Evolutionary conservation across 2,113 vertebrate species (phyloP), one percentile per base, ranked within the genome.

Genomic region (Xenopus borealis): DNA sequence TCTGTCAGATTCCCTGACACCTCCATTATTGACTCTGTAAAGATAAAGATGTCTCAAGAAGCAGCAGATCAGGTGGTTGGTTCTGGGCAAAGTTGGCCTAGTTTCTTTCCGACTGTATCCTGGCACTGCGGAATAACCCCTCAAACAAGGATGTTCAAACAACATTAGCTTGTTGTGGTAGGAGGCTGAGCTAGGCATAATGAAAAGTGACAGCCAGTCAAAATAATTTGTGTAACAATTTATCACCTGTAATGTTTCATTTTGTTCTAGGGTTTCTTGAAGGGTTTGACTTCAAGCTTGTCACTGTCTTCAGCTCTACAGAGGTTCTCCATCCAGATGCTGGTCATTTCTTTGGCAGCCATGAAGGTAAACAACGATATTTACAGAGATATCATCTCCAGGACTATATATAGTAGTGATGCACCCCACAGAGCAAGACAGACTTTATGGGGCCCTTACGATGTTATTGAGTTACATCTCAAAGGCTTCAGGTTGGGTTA

Each of bases 31-130:
- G 69, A 72, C 68, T 30, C 17, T 78, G 79, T 81, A 78, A 83
- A 82, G 83, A 82, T 79, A 79, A 72, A 75, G 70, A 79, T 33
- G 13, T 52, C 8, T 46, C 17, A 52, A 50, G 69, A 33, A 20
- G 59, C 59, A 62, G 44, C 58, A 61, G 59, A 20, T 16, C 13
- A 12, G 18, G 8, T 50, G 7, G 44, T n/a, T 6, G 47, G 70
- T 46, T 19, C 33, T 13, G n/a, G n/a, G 11, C 13, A 71, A 58
- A 19, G 11, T 47, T 46, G 44, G 33, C 40, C 59, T 45, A 61
- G 18, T 18, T 30, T 23, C 45, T 46, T 23, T 9, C 12, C 19
- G 40, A 18, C 20, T 27, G 23, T 3, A 27, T 20, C 44, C 57
- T 45, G 19, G 27, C 19, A 62, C 3, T 17, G 20, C n/a, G 58